phyloP scores from a whole-genome alignment of 2,113 vertebrate species.

The Siphamia tubifer region DNA sequence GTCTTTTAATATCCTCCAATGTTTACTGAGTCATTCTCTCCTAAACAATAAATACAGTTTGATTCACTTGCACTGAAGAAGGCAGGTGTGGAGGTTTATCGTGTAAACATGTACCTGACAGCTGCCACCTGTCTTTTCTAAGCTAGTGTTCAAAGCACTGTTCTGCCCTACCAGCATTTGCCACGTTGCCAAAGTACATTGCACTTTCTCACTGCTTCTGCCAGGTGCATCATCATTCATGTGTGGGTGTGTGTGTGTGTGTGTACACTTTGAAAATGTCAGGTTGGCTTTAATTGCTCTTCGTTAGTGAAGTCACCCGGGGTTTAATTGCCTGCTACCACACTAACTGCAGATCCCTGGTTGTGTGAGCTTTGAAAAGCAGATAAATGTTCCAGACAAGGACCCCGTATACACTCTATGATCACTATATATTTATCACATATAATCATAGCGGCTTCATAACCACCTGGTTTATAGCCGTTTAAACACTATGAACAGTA shows the following conservation, averaged over 20 bases:
- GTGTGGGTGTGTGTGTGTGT: too few relatives aligned
- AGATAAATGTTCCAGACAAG: constrained; percentile 3
- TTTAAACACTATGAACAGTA: background rate
- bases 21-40: background rate
- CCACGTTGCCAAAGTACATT: constrained; percentile 23
- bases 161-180: background rate
- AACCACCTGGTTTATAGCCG: background rate
- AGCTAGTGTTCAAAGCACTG: background rate
- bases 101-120: constrained; percentile 32
- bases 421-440: background rate
- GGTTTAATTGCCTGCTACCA: background rate
- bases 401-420: background rate
- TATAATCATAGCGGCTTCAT: background rate
- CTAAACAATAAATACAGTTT: background rate
- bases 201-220: background rate
- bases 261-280: constrained; percentile 43
- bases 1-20: background rate
- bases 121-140: constrained; percentile 40
- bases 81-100: constrained; percentile 49
- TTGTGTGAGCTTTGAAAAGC: background rate
- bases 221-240: constrained; percentile 40
- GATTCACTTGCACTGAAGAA: constrained; percentile 1
- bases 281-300: constrained; percentile 35
- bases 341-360: background rate
- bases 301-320: background rate